These are phyloP conservation scores for Oncorhynchus keta DNA, from an alignment of 2,113 vertebrate genomes.

Conservation along the genomic window DNA sequence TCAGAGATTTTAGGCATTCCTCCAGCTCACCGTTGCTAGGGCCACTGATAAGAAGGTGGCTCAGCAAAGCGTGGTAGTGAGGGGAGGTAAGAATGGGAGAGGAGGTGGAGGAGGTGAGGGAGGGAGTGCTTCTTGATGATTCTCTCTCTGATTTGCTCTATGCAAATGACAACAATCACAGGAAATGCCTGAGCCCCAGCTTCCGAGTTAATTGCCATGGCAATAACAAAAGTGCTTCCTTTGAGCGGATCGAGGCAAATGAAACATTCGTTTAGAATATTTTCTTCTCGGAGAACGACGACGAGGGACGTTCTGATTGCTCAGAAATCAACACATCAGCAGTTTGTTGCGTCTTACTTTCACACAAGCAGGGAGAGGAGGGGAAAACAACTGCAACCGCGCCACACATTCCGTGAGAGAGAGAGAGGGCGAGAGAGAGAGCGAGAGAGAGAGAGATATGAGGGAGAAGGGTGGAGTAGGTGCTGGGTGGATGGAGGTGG, in stretches of 20 bases:
- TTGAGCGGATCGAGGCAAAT: constrained; percentile 68
- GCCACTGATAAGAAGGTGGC: no score
- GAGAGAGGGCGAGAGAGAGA: background rate
- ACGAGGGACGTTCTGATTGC: constrained; percentile 75
- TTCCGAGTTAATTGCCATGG: constrained; percentile 70
- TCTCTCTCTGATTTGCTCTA: constrained; percentile 66
- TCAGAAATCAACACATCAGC: constrained; percentile 74
- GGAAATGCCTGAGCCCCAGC: constrained; percentile 73
- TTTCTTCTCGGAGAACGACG: constrained; percentile 59
- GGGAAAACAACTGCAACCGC: constrained; percentile 60
- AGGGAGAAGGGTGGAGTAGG: constrained; percentile 19
- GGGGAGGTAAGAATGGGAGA: no score
- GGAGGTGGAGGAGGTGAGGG: constrained; percentile 4
- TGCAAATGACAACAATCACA: constrained; percentile 78
- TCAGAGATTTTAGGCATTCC: constrained; percentile 9
- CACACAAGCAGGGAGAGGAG: constrained; percentile 49
- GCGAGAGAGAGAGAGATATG: background rate
- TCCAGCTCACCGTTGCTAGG: no score
- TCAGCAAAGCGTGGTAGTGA: no score
- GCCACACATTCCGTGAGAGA: constrained; percentile 52
- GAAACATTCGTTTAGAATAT: constrained; percentile 72
- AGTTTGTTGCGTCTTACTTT: constrained; percentile 61
- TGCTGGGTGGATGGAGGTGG: background rate
- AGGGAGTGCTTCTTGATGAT: no score
- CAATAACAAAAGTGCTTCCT: constrained; percentile 77